A percentile compares a stretch with the other conserved stretches of the same genome.
Conservation (phyloP, 2,888 invertebrate species). For the Theristus sp. region DNA sequence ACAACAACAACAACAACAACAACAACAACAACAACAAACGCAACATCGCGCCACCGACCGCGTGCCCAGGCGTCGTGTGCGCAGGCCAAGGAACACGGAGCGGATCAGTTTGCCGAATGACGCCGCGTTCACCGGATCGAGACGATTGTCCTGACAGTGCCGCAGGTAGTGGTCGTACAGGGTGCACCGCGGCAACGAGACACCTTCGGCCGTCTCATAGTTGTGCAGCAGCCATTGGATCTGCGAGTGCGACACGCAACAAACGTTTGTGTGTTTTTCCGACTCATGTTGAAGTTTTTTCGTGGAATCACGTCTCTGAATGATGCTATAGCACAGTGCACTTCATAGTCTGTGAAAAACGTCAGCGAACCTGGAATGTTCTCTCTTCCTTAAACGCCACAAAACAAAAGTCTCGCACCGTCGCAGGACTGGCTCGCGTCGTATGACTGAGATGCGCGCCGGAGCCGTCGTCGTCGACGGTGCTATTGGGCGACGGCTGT, state of each 20-base stretch:
- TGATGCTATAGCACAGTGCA: background rate
- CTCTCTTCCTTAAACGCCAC: too few species aligned
- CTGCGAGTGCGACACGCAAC: conserved; percentile 30
- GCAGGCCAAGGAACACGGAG: conserved; percentile 84
- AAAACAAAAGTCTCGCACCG: background rate
- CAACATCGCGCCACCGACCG: conserved; percentile 40
- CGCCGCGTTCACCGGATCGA: conserved; percentile 96
- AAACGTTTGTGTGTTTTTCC: too few species aligned
- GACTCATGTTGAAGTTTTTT: too few species aligned
- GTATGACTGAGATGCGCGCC: background rate
- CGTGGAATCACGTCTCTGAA: too few species aligned
- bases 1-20: background rate
- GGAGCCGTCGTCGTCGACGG: background rate
- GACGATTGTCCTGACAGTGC: conserved; percentile 64
- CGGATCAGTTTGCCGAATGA: conserved; percentile 97
- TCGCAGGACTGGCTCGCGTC: background rate
- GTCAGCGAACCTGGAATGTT: background rate
- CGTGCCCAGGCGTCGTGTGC: conserved; percentile 82
- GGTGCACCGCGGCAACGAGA: conserved; percentile 76
- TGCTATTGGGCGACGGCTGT: background rate
- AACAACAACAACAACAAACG: background rate
- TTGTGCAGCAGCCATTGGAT: conserved; percentile 89
- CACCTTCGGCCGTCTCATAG: conserved; percentile 91
- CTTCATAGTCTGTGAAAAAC: background rate
- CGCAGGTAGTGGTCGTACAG: conserved; percentile 89